Evolutionary conservation across 35 echinoderm and acorn worm species (phyloP).

Genomic region (Acanthaster planci): DNA sequence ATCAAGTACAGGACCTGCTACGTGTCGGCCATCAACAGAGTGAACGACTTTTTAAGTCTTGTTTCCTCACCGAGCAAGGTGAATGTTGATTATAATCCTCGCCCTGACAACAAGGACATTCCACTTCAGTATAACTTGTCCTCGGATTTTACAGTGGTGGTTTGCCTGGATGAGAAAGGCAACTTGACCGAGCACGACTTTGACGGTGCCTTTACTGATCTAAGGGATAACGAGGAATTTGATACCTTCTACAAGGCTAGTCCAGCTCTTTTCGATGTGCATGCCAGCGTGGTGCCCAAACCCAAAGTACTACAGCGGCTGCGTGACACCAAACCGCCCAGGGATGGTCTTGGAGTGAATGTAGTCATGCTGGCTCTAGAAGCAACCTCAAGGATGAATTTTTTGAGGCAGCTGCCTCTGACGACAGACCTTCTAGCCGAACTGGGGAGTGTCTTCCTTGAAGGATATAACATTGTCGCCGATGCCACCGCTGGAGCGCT

Average conservation of each 20-base stretch:
- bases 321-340: not conserved
- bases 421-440: constrained; percentile 17
- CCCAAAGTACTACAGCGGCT: constrained; percentile 8
- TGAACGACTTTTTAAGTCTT: constrained; percentile 9
- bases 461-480: constrained; percentile 67
- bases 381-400: constrained; percentile 63
- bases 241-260: not conserved
- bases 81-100: not conserved
- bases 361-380: constrained; percentile 66
- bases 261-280: constrained; percentile 26
- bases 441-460: constrained; percentile 32
- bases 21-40: constrained; percentile 23
- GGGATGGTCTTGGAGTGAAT: constrained; percentile 40
- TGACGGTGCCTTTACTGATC: not conserved
- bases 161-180: constrained; percentile 11
- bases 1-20: constrained; percentile 25
- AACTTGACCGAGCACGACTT: not conserved
- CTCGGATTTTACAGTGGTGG: constrained; percentile 36
- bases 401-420: constrained; percentile 55
- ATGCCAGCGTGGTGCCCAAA: constrained; percentile 34
- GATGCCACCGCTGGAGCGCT: constrained; percentile 59
- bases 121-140: constrained; percentile 20
- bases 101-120: not conserved
- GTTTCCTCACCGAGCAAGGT: constrained; percentile 28
- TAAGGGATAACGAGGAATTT: not conserved